Evolutionary conservation across 2,113 vertebrate genomes (phyloP).

Genomic region (Malurus elegans): DNA sequence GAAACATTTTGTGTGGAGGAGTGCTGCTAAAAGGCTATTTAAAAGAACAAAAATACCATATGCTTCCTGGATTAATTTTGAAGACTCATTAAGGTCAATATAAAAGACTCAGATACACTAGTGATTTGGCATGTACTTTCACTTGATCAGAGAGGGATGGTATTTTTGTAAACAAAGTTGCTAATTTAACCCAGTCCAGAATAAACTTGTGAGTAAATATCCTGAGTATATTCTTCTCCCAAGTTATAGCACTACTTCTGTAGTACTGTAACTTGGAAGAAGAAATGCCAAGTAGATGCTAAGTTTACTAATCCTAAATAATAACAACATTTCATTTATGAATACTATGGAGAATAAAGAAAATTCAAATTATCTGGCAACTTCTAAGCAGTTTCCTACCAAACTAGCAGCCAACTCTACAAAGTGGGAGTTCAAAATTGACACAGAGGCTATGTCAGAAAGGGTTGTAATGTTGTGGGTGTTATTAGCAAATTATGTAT

Average conservation of each 20-base stretch:
- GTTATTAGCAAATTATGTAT: not conserved
- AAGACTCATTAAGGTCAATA: slow-evolving; percentile 75
- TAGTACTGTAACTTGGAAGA: slow-evolving; percentile 45
- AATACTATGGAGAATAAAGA: not conserved
- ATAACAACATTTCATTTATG: not conserved
- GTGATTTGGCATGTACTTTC: slow-evolving; percentile 69
- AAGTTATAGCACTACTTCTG: not conserved
- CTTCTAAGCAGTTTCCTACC: not conserved
- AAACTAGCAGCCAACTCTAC: not conserved
- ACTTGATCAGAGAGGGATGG: slow-evolving; percentile 54
- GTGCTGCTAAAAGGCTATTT: slow-evolving; percentile 70
- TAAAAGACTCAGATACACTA: slow-evolving; percentile 66
- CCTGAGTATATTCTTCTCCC: not conserved
- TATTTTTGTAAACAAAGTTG: slow-evolving; percentile 73
- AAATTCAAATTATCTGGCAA: not conserved
- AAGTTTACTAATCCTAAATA: slow-evolving; percentile 43
- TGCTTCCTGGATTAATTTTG: slow-evolving; percentile 73
- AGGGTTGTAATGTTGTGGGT: not conserved
- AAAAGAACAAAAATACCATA: slow-evolving; percentile 77
- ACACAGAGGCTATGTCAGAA: not conserved
- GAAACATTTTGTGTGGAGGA: slow-evolving; percentile 70
- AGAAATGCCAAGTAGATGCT: slow-evolving; percentile 16
- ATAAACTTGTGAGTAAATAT: slow-evolving; percentile 67
- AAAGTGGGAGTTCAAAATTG: not conserved
- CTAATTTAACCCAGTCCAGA: slow-evolving; percentile 68